Percentiles rank a stretch among this genome's conserved stretches.
phyloP scores from a whole-genome alignment of 2,113 vertebrate genomes.

The Emydocephalus ijimae region DNA sequence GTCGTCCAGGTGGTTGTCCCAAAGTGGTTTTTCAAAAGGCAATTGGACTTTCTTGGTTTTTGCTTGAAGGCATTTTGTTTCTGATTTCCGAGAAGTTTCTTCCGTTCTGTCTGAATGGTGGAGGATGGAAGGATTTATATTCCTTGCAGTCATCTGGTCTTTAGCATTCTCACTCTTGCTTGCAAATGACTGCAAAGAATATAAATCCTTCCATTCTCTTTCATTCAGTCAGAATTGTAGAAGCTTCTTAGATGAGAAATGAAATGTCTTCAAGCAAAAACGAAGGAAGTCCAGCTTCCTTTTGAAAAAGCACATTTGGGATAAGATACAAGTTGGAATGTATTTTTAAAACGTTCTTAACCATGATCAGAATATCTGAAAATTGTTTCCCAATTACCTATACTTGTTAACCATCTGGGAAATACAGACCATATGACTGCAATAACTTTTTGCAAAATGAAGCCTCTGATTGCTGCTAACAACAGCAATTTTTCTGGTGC shows the following conservation, averaged over 20 bases:
- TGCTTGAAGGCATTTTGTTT: neutral
- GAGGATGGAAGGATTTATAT: too few species aligned
- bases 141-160: too few species aligned
- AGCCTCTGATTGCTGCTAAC: neutral
- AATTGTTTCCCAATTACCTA: neutral
- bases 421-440: neutral
- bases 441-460: neutral
- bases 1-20: neutral
- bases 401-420: neutral
- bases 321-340: neutral
- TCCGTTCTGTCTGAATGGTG: neutral
- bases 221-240: too few species aligned
- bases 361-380: neutral
- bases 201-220: too few species aligned
- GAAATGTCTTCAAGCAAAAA: too few species aligned
- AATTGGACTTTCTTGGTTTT: neutral
- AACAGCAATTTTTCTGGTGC: neutral
- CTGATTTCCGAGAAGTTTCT: neutral
- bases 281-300: too few species aligned
- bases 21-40: neutral
- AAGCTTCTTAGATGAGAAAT: too few species aligned
- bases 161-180: too few species aligned
- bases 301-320: too few species aligned
- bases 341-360: neutral
- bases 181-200: too few species aligned